Conservation (phyloP, 2,888 invertebrate genomes). For the Drosophila lutescens region DNA sequence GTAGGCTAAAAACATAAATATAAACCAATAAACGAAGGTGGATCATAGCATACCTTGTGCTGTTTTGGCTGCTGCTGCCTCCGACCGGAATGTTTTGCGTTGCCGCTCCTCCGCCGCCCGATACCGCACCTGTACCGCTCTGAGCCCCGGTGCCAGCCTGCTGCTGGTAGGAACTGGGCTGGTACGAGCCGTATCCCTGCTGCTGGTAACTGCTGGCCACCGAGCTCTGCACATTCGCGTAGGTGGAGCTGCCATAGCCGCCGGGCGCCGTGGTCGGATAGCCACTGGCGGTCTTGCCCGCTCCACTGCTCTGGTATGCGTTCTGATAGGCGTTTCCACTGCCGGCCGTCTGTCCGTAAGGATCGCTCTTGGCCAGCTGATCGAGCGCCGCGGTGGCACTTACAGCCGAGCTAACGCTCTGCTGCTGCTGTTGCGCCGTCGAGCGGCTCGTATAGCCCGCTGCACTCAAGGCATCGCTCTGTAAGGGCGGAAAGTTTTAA, state of each 20-base stretch:
- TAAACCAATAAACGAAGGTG: too few relatives aligned
- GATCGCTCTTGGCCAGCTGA: slow-evolving; percentile 84
- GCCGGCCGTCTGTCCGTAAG: slow-evolving; percentile 82
- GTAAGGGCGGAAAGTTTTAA: not conserved
- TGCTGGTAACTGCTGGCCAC: slow-evolving; percentile 83
- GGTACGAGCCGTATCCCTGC: slow-evolving; percentile 82
- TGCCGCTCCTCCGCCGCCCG: slow-evolving; percentile 74
- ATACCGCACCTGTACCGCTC: slow-evolving; percentile 70
- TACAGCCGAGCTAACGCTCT: slow-evolving; percentile 60
- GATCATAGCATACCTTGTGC: slow-evolving; percentile 79
- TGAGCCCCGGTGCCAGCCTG: slow-evolving; percentile 71
- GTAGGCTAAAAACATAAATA: slow-evolving; percentile 4
- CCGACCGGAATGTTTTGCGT: slow-evolving; percentile 85
- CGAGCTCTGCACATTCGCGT: slow-evolving; percentile 83
- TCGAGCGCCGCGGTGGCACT: slow-evolving; percentile 77
- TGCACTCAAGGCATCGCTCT: slow-evolving; percentile 82
- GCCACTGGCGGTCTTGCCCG: slow-evolving; percentile 78
- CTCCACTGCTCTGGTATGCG: slow-evolving; percentile 81
- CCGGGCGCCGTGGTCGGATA: slow-evolving; percentile 82
- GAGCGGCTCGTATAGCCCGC: slow-evolving; percentile 80
- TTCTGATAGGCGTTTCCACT: slow-evolving; percentile 81
- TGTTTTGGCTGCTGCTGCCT: slow-evolving; percentile 81
- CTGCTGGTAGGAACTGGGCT: slow-evolving; percentile 84
- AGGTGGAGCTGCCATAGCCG: slow-evolving; percentile 82
- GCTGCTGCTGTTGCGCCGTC: slow-evolving; percentile 68